Conservation (phyloP, 2,888 invertebrate species). For the Junonia oenone region DNA sequence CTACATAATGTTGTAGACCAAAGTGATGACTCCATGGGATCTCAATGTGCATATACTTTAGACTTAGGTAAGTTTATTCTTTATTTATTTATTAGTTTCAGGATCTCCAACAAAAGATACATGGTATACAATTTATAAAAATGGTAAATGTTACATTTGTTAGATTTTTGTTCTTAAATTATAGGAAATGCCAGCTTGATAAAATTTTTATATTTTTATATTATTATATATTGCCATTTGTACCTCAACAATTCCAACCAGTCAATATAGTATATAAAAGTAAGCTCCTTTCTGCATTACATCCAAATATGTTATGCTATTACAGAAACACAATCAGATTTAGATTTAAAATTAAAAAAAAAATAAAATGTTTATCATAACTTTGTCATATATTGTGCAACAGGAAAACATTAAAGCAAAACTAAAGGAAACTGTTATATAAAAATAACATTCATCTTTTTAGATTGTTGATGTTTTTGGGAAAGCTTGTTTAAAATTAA, state of each 20-base stretch:
- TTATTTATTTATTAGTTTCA: too few relatives aligned
- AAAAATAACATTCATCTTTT: neutral
- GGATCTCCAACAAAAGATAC: too few relatives aligned
- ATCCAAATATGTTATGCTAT: too few relatives aligned
- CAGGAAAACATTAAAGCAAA: neutral
- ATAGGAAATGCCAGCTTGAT: neutral
- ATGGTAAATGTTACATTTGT: too few relatives aligned
- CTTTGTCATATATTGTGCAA: neutral
- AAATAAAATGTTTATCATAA: too few relatives aligned
- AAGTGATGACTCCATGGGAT: conserved; percentile 48
- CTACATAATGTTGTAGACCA: conserved; percentile 67
- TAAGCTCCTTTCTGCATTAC: too few relatives aligned
- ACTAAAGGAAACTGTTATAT: neutral
- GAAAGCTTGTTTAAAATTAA: neutral
- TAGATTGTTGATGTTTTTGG: neutral
- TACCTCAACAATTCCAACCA: neutral
- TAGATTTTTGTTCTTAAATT: neutral
- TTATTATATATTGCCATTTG: neutral
- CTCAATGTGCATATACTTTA: conserved; percentile 60
- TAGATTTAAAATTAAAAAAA: neutral
- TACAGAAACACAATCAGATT: too few relatives aligned
- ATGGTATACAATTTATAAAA: too few relatives aligned
- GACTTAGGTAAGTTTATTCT: conserved; percentile 54
- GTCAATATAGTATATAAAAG: too few relatives aligned
- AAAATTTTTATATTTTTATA: too few relatives aligned